These are phyloP conservation scores for Hetaerina americana DNA, from an alignment of 1,140 invertebrate genomes.

Conservation along the genomic window DNA sequence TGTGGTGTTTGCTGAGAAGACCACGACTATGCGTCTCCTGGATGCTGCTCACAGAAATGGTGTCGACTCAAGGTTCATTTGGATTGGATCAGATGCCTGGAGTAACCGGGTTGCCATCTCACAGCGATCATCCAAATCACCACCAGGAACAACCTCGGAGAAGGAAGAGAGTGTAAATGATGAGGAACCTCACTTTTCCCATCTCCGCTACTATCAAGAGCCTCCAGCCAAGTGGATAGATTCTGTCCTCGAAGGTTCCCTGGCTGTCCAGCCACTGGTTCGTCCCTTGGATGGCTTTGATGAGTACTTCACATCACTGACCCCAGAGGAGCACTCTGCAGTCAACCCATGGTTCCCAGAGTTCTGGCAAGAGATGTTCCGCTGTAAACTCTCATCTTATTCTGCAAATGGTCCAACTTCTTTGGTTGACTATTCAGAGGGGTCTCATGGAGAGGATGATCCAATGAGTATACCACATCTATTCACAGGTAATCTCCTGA, in stretches of 20 bases:
- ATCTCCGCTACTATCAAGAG: no score
- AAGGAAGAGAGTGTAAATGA: no score
- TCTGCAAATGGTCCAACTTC: neutral
- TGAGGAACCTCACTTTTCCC: no score
- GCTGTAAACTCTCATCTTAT: constrained; percentile 23
- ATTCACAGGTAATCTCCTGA: no score
- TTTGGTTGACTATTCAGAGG: neutral
- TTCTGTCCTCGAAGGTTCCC: constrained; percentile 40
- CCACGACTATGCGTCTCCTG: constrained; percentile 31
- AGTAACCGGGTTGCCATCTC: no score
- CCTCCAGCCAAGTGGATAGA: no score
- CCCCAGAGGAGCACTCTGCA: constrained; percentile 20
- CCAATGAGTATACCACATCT: no score
- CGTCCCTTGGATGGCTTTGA: constrained; percentile 34
- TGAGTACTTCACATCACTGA: constrained; percentile 34
- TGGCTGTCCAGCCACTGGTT: constrained; percentile 39
- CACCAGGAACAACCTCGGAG: constrained; percentile 15
- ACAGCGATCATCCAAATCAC: no score
- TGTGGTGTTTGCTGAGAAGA: constrained; percentile 39
- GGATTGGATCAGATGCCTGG: constrained; percentile 43
- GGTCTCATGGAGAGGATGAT: no score
- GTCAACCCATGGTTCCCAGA: constrained; percentile 47
- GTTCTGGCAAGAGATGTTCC: constrained; percentile 47
- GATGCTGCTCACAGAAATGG: constrained; percentile 28
- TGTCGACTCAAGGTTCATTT: constrained; percentile 30